A percentile compares a stretch with the other conserved stretches of the same genome.
Conservation (phyloP, 2,113 vertebrate genomes). For the Malaclemys terrapin region DNA sequence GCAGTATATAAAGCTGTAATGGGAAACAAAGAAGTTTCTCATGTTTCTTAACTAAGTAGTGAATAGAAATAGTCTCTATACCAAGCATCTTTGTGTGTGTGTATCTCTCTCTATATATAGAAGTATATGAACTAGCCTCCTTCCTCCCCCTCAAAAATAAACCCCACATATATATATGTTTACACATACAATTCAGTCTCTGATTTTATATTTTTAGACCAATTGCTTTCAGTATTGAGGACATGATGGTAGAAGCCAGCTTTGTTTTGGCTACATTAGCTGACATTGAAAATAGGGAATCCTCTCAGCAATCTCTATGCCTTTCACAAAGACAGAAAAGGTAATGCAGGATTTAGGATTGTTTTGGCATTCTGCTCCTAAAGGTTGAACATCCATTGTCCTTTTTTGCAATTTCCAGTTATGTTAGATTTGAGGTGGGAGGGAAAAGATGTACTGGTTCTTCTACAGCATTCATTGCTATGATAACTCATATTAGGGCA, state of each 20-base stretch:
- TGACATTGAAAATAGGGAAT: slow-evolving; percentile 64
- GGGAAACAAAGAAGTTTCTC: neutral
- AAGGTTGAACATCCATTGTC: neutral
- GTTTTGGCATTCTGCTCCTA: neutral
- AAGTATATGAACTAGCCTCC: rapidly evolving
- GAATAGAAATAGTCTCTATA: neutral
- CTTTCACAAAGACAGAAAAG: slow-evolving; percentile 48
- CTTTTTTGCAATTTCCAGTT: neutral
- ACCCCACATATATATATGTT: rapidly evolving
- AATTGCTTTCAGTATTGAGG: slow-evolving; percentile 87
- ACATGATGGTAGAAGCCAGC: slow-evolving; percentile 86
- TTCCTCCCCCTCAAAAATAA: neutral
- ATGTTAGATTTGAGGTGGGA: neutral
- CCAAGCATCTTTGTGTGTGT: neutral
- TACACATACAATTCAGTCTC: neutral
- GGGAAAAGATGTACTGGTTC: neutral
- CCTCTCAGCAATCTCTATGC: slow-evolving; percentile 61
- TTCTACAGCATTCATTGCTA: neutral
- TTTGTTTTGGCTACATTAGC: slow-evolving; percentile 90
- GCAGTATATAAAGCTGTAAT: neutral
- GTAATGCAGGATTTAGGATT: neutral
- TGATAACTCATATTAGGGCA: rapidly evolving
- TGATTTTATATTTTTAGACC: slow-evolving; percentile 80
- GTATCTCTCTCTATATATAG: rapidly evolving
- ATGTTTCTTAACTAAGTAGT: neutral